Percentiles rank a stretch among this genome's conserved stretches.
Conservation (phyloP, 92 coral and sea anemone species). For the Zoanthus gigantus region DNA sequence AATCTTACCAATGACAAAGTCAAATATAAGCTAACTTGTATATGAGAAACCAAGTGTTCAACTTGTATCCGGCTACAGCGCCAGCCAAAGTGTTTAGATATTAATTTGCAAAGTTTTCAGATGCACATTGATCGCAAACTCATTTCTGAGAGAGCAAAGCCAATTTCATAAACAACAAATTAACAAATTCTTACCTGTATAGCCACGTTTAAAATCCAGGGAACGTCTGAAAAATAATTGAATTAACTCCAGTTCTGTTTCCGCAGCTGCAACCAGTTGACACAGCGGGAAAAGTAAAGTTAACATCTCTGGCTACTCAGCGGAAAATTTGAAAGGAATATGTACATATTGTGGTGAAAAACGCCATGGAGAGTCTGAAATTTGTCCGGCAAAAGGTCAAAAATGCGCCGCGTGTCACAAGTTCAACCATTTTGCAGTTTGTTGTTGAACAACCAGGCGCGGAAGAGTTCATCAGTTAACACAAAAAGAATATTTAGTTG, state of each 20-base stretch:
- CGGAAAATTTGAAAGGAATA: too few relatives aligned
- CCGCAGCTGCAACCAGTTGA: neutral
- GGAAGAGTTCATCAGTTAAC: neutral
- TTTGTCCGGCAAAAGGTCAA: too few relatives aligned
- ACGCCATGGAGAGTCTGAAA: too few relatives aligned
- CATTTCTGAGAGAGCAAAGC: neutral
- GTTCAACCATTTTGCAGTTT: neutral
- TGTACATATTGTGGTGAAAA: too few relatives aligned
- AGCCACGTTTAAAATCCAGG: neutral
- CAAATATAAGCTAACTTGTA: neutral
- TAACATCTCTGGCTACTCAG: neutral
- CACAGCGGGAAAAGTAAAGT: neutral
- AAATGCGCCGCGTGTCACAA: too few relatives aligned
- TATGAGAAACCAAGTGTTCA: neutral
- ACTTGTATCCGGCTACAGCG: neutral
- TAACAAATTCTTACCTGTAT: neutral
- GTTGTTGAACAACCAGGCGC: neutral
- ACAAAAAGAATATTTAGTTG: neutral
- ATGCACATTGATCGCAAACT: neutral
- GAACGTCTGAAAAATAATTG: neutral
- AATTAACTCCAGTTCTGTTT: too few relatives aligned
- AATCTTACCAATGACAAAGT: neutral
- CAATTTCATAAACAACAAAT: neutral
- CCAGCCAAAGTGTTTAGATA: neutral
- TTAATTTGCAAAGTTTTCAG: neutral